Conservation (phyloP, 2,888 invertebrate genomes). For the Gymnocheta viridis region DNA sequence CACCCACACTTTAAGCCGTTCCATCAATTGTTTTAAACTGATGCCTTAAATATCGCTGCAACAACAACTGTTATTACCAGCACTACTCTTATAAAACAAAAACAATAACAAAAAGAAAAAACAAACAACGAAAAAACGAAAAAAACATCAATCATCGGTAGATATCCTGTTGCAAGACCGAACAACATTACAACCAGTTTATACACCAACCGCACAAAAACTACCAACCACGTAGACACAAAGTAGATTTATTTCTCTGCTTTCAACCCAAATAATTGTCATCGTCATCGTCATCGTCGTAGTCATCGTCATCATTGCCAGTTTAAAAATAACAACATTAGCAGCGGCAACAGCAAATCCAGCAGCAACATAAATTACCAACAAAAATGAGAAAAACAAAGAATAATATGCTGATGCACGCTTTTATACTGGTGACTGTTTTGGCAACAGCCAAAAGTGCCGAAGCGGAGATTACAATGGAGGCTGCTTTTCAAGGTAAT, state of each 20-base stretch:
- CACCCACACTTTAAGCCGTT: conserved; percentile 23
- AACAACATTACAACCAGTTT: conserved; percentile 11
- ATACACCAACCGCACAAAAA: conserved; percentile 22
- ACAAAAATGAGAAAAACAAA: conserved; percentile 70
- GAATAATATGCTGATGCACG: conserved; percentile 78
- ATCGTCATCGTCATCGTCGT: background rate
- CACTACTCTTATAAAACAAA: background rate
- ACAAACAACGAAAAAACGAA: conserved; percentile 19
- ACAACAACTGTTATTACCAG: conserved; percentile 1
- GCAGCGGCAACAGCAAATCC: conserved; percentile 7
- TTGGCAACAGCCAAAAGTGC: conserved; percentile 78
- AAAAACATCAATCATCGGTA: conserved; percentile 55
- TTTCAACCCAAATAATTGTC: conserved; percentile 4
- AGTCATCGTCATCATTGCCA: conserved; percentile 29
- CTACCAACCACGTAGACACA: background rate
- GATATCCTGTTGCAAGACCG: conserved; percentile 58
- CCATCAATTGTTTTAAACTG: background rate
- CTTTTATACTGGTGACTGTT: conserved; percentile 78
- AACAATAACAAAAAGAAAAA: conserved; percentile 25
- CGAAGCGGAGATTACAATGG: conserved; percentile 82
- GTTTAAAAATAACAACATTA: conserved; percentile 40
- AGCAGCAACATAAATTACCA: conserved; percentile 4
- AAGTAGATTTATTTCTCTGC: conserved; percentile 13
- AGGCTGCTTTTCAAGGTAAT: conserved; percentile 86
- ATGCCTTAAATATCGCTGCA: conserved; percentile 10